A percentile compares a stretch with the other conserved stretches of the same genome.
These are phyloP conservation scores for Solenopsis fugax DNA, from an alignment of 1,140 invertebrate genomes.

Conservation along the genomic window DNA sequence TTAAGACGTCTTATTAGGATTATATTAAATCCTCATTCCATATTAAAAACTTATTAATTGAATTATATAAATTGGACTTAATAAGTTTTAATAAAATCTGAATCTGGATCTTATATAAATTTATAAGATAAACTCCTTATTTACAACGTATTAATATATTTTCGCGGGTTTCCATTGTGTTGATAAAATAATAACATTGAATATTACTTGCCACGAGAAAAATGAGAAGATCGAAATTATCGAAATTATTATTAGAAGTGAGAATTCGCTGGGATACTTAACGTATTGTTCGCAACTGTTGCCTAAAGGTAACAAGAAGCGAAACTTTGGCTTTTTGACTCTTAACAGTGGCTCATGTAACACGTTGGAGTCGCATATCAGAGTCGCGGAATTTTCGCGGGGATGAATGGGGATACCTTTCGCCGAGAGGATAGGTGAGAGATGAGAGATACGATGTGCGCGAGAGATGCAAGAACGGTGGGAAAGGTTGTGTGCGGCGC, in stretches of 20 bases:
- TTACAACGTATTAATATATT: too few species aligned
- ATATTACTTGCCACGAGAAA: not conserved
- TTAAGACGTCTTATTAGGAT: too few species aligned
- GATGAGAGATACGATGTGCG: slow-evolving; percentile 22
- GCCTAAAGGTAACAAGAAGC: not conserved
- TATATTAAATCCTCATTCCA: too few species aligned
- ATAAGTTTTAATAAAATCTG: too few species aligned
- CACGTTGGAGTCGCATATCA: slow-evolving; percentile 5
- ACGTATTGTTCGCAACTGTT: slow-evolving; percentile 53
- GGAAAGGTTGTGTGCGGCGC: slow-evolving; percentile 55
- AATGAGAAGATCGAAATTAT: not conserved
- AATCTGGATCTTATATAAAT: too few species aligned
- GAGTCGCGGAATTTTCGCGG: slow-evolving; percentile 49
- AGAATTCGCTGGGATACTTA: not conserved
- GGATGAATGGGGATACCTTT: slow-evolving; percentile 38
- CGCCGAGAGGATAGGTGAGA: slow-evolving; percentile 40
- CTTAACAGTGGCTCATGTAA: slow-evolving; percentile 10
- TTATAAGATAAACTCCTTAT: too few species aligned
- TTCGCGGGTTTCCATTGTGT: too few species aligned
- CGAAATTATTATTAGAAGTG: not conserved
- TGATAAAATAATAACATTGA: not conserved
- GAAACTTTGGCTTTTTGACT: not conserved
- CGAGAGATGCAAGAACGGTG: slow-evolving; percentile 37
- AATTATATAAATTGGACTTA: too few species aligned
- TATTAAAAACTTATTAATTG: too few species aligned